Evolutionary conservation across 2,888 invertebrate genomes (phyloP).

Genomic region (Harpalus rubripes): DNA sequence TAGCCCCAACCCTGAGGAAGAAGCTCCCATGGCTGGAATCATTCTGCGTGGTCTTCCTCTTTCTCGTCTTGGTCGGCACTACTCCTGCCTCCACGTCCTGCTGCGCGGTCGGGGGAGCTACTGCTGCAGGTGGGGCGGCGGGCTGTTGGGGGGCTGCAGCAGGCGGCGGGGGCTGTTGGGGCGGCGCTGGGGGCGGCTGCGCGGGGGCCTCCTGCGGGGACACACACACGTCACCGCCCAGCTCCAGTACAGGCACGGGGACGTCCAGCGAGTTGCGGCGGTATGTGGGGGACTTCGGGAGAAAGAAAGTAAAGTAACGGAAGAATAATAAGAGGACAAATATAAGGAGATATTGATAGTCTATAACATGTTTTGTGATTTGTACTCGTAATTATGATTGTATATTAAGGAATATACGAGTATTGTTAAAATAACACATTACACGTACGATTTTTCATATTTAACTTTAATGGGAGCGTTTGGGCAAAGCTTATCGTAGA

Average conservation of each 20-base stretch:
- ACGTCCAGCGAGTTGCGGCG: slow-evolving; percentile 78
- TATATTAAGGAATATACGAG: too few relatives aligned
- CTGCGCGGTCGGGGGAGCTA: slow-evolving; percentile 77
- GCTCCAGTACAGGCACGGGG: slow-evolving; percentile 77
- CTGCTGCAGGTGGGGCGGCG: not conserved
- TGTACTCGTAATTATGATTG: too few relatives aligned
- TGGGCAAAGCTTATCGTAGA: too few relatives aligned
- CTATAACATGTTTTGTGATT: too few relatives aligned
- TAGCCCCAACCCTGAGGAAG: slow-evolving; percentile 94
- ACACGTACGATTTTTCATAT: too few relatives aligned
- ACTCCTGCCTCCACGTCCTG: slow-evolving; percentile 84
- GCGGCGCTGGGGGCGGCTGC: slow-evolving; percentile 71
- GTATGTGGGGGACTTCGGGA: slow-evolving; percentile 75
- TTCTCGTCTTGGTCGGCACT: slow-evolving; percentile 84
- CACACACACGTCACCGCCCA: slow-evolving; percentile 75
- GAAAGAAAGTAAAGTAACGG: slow-evolving; percentile 57
- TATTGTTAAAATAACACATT: too few relatives aligned
- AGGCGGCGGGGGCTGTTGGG: slow-evolving; percentile 66
- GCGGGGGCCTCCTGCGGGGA: slow-evolving; percentile 73
- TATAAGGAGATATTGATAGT: slow-evolving; percentile 51
- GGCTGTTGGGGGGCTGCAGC: slow-evolving; percentile 81
- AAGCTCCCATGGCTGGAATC: slow-evolving; percentile 96
- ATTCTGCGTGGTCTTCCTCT: slow-evolving; percentile 93
- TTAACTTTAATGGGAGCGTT: too few relatives aligned
- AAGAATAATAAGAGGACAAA: slow-evolving; percentile 70